Conservation (phyloP, 2,888 invertebrate species). For the Dastarcus helophoroides region DNA sequence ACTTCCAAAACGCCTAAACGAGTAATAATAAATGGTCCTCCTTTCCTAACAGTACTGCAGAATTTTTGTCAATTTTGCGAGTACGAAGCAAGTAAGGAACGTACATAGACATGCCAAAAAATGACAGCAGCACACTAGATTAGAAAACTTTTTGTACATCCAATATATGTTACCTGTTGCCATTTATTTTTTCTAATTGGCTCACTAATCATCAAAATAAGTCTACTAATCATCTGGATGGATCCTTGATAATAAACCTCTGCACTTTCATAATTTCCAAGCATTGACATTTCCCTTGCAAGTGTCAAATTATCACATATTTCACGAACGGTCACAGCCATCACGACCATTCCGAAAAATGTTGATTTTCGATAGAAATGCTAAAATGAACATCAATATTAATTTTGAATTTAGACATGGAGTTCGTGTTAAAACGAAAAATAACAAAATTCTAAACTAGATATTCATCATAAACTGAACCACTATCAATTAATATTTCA, state of each 20-base stretch:
- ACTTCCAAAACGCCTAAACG: too few species aligned
- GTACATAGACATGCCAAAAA: background rate
- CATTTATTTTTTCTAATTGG: slow-evolving; percentile 75
- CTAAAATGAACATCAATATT: too few species aligned
- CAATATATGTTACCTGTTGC: slow-evolving; percentile 57
- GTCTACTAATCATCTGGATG: slow-evolving; percentile 79
- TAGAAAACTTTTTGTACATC: background rate
- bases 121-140: background rate
- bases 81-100: too few species aligned
- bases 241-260: slow-evolving; percentile 89
- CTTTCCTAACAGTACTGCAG: too few species aligned
- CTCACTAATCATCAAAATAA: slow-evolving; percentile 69
- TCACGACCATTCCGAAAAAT: slow-evolving; percentile 40
- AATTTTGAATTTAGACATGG: too few species aligned
- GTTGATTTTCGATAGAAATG: too few species aligned
- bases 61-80: too few species aligned
- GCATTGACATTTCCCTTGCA: slow-evolving; percentile 88
- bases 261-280: slow-evolving; percentile 92
- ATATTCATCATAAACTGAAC: too few species aligned
- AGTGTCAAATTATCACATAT: slow-evolving; percentile 91
- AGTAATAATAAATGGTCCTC: too few species aligned
- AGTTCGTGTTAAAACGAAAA: too few species aligned
- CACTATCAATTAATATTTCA: too few species aligned
- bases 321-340: slow-evolving; percentile 83
- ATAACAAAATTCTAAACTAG: too few species aligned